Conservation (phyloP, 2,113 vertebrate genomes). For the Macrotus californicus region DNA sequence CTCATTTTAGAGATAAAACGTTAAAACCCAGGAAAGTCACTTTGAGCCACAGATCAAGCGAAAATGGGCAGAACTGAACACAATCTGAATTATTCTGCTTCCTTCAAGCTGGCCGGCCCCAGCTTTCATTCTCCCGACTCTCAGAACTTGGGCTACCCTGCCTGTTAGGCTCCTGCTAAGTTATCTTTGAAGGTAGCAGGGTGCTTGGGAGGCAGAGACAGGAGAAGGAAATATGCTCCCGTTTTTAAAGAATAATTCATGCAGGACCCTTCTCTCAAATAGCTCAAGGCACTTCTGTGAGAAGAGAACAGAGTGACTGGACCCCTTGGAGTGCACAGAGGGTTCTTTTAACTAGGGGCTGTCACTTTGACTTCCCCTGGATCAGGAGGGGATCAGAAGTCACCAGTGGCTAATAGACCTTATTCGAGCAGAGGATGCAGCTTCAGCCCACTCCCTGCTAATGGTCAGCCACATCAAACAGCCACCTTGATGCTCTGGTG, state of each 20-base stretch:
- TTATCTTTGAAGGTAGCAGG: slow-evolving; percentile 46
- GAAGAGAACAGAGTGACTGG: not conserved
- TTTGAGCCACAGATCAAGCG: slow-evolving; percentile 37
- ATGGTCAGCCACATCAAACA: slow-evolving; percentile 20
- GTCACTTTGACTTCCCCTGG: slow-evolving; percentile 24
- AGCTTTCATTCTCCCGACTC: not conserved
- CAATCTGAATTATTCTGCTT: not conserved
- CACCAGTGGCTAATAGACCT: slow-evolving; percentile 37
- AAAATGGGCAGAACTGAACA: not conserved
- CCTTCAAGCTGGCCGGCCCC: not conserved
- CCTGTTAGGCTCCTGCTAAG: slow-evolving; percentile 7
- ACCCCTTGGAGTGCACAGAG: not conserved
- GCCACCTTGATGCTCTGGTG: not conserved
- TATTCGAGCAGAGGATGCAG: not conserved
- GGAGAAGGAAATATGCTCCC: slow-evolving; percentile 19
- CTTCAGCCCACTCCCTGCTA: not conserved
- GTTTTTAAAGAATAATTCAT: slow-evolving; percentile 70
- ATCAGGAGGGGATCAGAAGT: slow-evolving; percentile 56
- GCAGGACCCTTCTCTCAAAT: slow-evolving; percentile 34
- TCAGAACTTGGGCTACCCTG: not conserved
- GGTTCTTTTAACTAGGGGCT: slow-evolving; percentile 49
- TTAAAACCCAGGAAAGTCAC: not conserved
- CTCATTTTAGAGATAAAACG: slow-evolving; percentile 32
- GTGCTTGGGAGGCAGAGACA: slow-evolving; percentile 38
- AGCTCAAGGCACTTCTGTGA: slow-evolving; percentile 49